Percentiles rank a stretch among this genome's conserved stretches.
phyloP scores from a whole-genome alignment of 2,888 invertebrate genomes.

The Busseola fusca region DNA sequence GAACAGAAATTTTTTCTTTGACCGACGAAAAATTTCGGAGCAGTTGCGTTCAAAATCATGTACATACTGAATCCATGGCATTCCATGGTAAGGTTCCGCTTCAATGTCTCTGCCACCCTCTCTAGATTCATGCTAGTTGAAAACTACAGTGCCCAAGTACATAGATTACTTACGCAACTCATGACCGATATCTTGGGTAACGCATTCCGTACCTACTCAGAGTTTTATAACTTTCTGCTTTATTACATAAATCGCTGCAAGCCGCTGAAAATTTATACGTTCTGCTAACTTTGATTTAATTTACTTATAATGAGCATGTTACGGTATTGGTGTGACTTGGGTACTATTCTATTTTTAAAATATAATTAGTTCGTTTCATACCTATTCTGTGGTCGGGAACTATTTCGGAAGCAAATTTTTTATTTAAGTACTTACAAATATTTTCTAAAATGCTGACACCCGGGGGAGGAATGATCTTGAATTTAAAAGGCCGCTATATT shows the following conservation, averaged over 20 bases:
- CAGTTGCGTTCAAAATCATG: neutral
- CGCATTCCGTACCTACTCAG: conserved; percentile 68
- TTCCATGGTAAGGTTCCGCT: neutral
- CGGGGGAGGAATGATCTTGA: neutral
- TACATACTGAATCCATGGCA: too few species aligned
- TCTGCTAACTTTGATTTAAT: conserved; percentile 36
- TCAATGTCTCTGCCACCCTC: neutral
- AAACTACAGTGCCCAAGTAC: conserved; percentile 42
- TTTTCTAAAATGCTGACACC: too few species aligned
- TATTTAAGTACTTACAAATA: too few species aligned
- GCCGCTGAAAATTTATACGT: conserved; percentile 48
- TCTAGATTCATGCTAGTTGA: neutral
- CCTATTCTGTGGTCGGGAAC: conserved; percentile 3
- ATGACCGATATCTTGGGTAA: conserved; percentile 76
- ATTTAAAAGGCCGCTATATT: neutral
- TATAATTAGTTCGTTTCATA: neutral
- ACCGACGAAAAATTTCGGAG: neutral
- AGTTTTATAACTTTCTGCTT: conserved; percentile 69
- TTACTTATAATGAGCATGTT: conserved; percentile 33
- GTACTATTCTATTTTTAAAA: conserved; percentile 5
- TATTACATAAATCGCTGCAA: conserved; percentile 60
- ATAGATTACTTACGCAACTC: conserved; percentile 71
- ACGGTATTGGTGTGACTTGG: conserved; percentile 21
- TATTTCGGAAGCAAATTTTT: neutral
- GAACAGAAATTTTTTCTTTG: neutral